Evolutionary conservation across 2,797 vertebrate genomes (phyloP).

Genomic region (Sternarchorhynchus goeldii): DNA sequence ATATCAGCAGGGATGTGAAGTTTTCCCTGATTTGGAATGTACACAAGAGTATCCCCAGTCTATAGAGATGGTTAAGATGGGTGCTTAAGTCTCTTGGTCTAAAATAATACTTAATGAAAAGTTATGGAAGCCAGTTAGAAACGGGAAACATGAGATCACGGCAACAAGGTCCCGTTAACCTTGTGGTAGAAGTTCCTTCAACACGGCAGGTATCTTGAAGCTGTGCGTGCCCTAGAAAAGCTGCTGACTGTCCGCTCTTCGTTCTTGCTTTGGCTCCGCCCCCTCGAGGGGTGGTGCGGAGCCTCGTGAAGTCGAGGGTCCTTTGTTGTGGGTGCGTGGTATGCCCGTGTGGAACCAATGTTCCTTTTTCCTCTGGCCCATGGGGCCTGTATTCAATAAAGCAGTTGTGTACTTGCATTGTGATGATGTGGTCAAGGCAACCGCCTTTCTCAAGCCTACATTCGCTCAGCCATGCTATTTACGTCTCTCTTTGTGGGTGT

Average conservation of each 20-base stretch:
- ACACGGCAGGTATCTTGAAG: constrained; percentile 45
- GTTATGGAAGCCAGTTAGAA: neutral
- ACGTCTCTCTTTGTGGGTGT: constrained; percentile 67
- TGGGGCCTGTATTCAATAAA: constrained; percentile 91
- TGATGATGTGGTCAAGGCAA: constrained; percentile 92
- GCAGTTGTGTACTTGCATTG: constrained; percentile 89
- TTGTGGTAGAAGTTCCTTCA: neutral
- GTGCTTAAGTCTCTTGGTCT: constrained; percentile 1
- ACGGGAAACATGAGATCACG: neutral
- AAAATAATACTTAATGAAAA: no score
- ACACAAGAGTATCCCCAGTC: constrained; percentile 26
- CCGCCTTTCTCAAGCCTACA: constrained; percentile 85
- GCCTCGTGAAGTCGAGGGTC: constrained; percentile 63
- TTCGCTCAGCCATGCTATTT: constrained; percentile 82
- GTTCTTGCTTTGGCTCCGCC: constrained; percentile 65
- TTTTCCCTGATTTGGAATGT: constrained; percentile 21
- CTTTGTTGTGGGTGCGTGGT: constrained; percentile 90
- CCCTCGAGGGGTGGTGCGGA: constrained; percentile 56
- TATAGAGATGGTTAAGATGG: constrained; percentile 36
- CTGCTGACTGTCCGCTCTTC: constrained; percentile 55
- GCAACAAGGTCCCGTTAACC: neutral
- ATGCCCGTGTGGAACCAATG: constrained; percentile 84
- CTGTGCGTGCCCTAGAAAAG: constrained; percentile 47
- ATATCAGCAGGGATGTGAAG: constrained; percentile 23
- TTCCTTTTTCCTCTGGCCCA: constrained; percentile 78